Conservation (phyloP, 2,888 invertebrate species). For the Chrysina gloriosa region DNA sequence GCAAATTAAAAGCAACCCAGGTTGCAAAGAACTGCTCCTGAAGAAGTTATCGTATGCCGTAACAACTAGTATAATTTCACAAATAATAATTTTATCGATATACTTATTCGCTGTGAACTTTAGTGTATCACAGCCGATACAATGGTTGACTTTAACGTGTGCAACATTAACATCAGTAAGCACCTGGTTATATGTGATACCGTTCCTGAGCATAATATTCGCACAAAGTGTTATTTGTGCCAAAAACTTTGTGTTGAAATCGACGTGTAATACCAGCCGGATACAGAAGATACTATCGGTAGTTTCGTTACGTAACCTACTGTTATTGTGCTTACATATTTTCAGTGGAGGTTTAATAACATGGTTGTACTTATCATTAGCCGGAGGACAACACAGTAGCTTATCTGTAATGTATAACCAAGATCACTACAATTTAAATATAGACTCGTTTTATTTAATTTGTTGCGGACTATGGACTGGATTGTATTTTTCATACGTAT, state of each 20-base stretch:
- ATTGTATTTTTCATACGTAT: slow-evolving; percentile 71
- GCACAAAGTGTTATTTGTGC: slow-evolving; percentile 79
- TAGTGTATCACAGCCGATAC: slow-evolving; percentile 72
- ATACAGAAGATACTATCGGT: slow-evolving; percentile 74
- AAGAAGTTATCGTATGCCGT: slow-evolving; percentile 69
- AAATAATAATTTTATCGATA: slow-evolving; percentile 57
- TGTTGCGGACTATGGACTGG: slow-evolving; percentile 78
- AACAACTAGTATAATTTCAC: slow-evolving; percentile 59
- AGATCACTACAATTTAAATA: slow-evolving; percentile 71
- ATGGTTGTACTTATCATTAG: slow-evolving; percentile 76
- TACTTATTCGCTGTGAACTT: slow-evolving; percentile 70
- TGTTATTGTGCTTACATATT: slow-evolving; percentile 70
- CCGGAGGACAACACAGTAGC: slow-evolving; percentile 70
- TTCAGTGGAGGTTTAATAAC: slow-evolving; percentile 75
- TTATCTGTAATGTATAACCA: slow-evolving; percentile 67
- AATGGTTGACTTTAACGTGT: slow-evolving; percentile 74
- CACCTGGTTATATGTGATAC: slow-evolving; percentile 75
- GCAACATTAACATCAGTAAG: slow-evolving; percentile 71
- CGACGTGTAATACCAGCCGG: slow-evolving; percentile 74
- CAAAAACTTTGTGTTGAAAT: slow-evolving; percentile 74
- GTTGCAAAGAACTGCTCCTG: slow-evolving; percentile 69
- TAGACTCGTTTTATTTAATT: slow-evolving; percentile 75
- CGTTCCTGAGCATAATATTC: slow-evolving; percentile 73
- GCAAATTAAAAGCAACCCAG: slow-evolving; percentile 33
- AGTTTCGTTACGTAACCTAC: slow-evolving; percentile 71